phyloP scores from a whole-genome alignment of 2,113 vertebrate species.

The Procavia capensis region DNA sequence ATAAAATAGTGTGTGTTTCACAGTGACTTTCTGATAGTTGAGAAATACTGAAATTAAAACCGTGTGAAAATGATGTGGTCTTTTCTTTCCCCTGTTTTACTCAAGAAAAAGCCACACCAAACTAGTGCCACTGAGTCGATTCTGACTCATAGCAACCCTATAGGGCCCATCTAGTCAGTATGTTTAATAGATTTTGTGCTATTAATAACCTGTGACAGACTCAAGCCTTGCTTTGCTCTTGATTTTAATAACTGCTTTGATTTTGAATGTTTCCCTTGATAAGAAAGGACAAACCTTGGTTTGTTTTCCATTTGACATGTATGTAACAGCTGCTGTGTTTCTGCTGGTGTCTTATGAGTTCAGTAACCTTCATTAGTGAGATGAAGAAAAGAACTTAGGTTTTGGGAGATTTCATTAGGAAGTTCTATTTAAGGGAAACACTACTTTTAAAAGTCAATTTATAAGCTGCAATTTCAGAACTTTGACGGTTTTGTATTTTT shows the following conservation, averaged over 20 bases:
- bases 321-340: neutral
- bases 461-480: neutral
- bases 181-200: neutral
- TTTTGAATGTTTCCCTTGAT: neutral
- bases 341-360: neutral
- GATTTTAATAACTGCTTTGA: neutral
- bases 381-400: neutral
- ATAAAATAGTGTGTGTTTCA: neutral
- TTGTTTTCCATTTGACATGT: neutral
- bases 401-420: neutral
- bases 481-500: neutral
- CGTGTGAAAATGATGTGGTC: neutral
- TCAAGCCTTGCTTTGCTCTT: neutral
- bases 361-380: neutral
- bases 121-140: no score
- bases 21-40: neutral
- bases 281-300: neutral
- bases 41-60: neutral
- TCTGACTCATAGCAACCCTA: no score
- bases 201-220: neutral
- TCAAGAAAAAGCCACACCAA: no score
- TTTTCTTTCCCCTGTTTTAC: conserved; percentile 3
- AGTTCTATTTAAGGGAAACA: neutral
- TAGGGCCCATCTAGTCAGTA: neutral
- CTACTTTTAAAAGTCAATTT: neutral